Evolutionary conservation across 2,888 invertebrate genomes (phyloP), one percentile per base, ranked within the genome.

Genomic region (Steinernema scapterisci): DNA sequence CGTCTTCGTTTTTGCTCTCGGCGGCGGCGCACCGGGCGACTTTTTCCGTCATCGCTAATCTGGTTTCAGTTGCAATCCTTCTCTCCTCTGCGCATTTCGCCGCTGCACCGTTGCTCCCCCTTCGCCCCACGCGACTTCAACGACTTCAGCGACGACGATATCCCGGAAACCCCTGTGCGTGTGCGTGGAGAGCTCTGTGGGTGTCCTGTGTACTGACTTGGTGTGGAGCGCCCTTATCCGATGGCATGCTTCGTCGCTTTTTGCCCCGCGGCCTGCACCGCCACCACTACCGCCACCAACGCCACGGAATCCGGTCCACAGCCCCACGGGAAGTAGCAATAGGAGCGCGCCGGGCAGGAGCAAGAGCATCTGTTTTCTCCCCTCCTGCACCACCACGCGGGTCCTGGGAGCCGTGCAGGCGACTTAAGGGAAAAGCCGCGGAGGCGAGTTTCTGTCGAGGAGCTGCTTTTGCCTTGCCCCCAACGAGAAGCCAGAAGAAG

Each of bases 161-260:
- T 52, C 52, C 52, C 52, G 52, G 52, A 52, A 52, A 52, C 52
- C 52, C 21, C n/a, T 23, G 21, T 9, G 52, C 21, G 48, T 16
- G 48, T 19, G 48, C 13, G 48, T 7, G 48, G 48, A 16, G 48
- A 16, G 21, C 25, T 63, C 63, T 63, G 63, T 31, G 63, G 63
- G 63, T 63, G 63, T 63, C 63, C 63, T 31, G 63, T 16, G 45
- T 63, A 38, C 63, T 63, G n/a, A n/a, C n/a, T n/a, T n/a, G n/a
- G n/a, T n/a, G n/a, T n/a, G n/a, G n/a, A n/a, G 63, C 48, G 48
- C 31, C 63, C 63, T 63, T 63, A 63, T 63, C 63, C 63, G 63
- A 63, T 63, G 63, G 63, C 63, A 63, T 63, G 63, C 63, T 63
- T 63, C 63, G 31, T 5, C 63, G 63, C 63, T 1, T 31, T n/a